These are phyloP conservation scores for Protodeltote pygarga DNA, from an alignment of 2,888 invertebrate genomes.

Conservation along the genomic window DNA sequence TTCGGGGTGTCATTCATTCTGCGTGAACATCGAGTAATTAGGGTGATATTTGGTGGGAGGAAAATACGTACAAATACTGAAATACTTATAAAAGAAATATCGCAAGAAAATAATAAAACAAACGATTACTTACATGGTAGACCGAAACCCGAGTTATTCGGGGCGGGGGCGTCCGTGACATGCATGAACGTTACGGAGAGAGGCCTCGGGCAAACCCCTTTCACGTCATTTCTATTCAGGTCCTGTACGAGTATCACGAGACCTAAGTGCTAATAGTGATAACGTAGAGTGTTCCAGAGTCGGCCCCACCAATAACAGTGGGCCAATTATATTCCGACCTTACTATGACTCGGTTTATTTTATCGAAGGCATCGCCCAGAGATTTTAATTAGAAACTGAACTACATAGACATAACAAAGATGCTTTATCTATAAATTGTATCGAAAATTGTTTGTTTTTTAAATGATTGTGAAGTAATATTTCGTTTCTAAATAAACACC, in stretches of 20 bases:
- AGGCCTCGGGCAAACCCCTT: conserved; percentile 58
- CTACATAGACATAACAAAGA: conserved; percentile 13
- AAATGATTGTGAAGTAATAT: too few species aligned
- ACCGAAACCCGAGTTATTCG: conserved; percentile 62
- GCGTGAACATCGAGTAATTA: conserved; percentile 30
- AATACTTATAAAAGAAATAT: conserved; percentile 43
- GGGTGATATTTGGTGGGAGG: conserved; percentile 10
- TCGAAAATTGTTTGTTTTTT: neutral
- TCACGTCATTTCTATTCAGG: conserved; percentile 76
- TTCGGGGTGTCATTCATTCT: conserved; percentile 22
- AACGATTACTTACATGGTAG: conserved; percentile 69
- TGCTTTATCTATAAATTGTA: neutral
- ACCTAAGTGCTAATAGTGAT: conserved; percentile 77
- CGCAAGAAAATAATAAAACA: conserved; percentile 66
- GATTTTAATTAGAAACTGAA: conserved; percentile 40
- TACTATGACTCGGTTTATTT: conserved; percentile 41
- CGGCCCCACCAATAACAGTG: conserved; percentile 54
- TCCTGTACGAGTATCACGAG: conserved; percentile 56
- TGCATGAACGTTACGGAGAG: conserved; percentile 58
- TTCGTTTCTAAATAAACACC: too few species aligned
- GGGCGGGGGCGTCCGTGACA: conserved; percentile 66
- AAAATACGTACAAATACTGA: conserved; percentile 31
- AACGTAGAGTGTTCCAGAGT: conserved; percentile 59
- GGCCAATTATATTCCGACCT: conserved; percentile 57
- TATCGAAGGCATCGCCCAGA: conserved; percentile 15